Evolutionary conservation across 2,797 vertebrate genomes (phyloP), one percentile per base, ranked within the genome.

Genomic region (Catharus ustulatus): DNA sequence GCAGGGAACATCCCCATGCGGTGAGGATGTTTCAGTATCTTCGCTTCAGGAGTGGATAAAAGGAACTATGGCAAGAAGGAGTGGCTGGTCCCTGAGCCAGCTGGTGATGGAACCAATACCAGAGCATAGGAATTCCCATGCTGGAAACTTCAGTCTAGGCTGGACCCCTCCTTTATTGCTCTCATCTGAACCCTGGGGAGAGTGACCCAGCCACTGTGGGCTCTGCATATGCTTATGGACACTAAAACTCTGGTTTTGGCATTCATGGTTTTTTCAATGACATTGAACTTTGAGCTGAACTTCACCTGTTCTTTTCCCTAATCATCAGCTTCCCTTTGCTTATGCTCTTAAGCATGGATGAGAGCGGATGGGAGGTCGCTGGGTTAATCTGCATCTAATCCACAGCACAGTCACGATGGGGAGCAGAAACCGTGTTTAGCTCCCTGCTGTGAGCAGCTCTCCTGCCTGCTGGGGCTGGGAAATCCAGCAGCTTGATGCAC

Each of bases 301-400:
- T 86, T 86, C 87, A 93, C 77, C 88, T 69, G 26, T 36, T 91
- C 54, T 62, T 74, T 80, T 62, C 55, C 87, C 71, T 93, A 88
- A 89, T 93, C 77, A 90, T 45, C 73, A 86, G 42, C 67, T 94
- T 96, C 55, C 62, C 34, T 64, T 94, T 86, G 69, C 91, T 95
- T 86, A 68, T 77, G 54, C 67, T 48, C 89, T 91, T 94, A 93
- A 84, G 57, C 55, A 52, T 21, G 75, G 73, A 54, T 83, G 77
- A 94, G 58, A 95, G 86, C 3, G 48, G 91, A 86, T 72, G 67
- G 69, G 69, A 94, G 92, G 87, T 93, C 32, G 6, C 84, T 94
- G 83, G 87, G 84, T 90, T 95, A 94, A 93, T 96, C 89, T 91
- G 72, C 86, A 62, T 92, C 89, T 95, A 95, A 96, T 96, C 95